phyloP scores from a whole-genome alignment of 1,140 invertebrate species.

The Venustaconcha ellipsiformis region DNA sequence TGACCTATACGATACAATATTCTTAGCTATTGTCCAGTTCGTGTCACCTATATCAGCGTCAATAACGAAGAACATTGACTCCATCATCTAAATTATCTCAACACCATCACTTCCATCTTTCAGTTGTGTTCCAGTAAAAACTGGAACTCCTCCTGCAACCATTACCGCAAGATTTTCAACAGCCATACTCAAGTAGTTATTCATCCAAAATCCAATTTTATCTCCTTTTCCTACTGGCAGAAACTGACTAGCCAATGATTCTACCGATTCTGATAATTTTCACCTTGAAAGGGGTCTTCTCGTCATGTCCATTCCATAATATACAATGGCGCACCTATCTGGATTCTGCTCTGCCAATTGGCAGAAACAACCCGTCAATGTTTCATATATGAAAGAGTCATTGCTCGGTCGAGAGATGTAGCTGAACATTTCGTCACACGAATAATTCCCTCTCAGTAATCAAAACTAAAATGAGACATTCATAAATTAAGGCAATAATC shows the following conservation, averaged over 20 bases:
- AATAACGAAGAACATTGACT: constrained; percentile 12
- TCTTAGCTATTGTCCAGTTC: constrained; percentile 9
- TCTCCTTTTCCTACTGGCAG: background rate
- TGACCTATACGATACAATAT: background rate
- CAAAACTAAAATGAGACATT: no score
- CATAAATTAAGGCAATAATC: no score
- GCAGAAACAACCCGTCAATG: background rate
- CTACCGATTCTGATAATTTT: constrained; percentile 3
- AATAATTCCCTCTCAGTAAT: no score
- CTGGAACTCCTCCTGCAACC: background rate
- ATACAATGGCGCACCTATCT: constrained; percentile 12
- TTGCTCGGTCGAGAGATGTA: constrained; percentile 3
- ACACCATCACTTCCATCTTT: no score
- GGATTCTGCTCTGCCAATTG: constrained; percentile 5
- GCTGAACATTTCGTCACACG: background rate
- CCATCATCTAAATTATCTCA: background rate
- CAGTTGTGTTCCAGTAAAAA: no score
- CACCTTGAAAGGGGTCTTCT: constrained; percentile 1
- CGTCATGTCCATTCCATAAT: background rate
- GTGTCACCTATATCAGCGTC: background rate
- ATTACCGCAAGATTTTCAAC: constrained; percentile 2
- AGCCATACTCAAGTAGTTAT: constrained; percentile 14
- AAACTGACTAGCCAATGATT: constrained; percentile 1
- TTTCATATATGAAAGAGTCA: no score
- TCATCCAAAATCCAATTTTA: background rate